Conservation (phyloP, 2,888 invertebrate species). For the Macrosiphum euphorbiae region DNA sequence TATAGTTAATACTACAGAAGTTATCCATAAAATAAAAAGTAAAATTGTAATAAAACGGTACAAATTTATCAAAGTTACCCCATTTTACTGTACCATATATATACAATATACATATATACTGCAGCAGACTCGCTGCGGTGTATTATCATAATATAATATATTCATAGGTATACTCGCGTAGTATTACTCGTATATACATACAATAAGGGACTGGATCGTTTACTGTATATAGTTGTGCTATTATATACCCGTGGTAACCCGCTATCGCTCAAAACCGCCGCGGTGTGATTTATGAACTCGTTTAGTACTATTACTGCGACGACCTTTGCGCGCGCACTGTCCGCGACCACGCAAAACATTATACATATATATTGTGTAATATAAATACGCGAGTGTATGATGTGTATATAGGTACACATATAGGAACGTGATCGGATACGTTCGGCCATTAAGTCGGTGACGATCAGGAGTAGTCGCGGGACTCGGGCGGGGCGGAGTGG, state of each 20-base stretch:
- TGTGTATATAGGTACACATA: not conserved
- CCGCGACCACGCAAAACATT: not conserved
- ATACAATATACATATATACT: too few relatives aligned
- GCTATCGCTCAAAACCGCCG: not conserved
- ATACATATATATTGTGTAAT: not conserved
- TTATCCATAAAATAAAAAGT: too few relatives aligned
- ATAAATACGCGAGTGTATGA: not conserved
- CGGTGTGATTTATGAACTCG: not conserved
- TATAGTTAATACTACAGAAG: too few relatives aligned
- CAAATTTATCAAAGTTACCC: too few relatives aligned
- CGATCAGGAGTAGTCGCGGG: not conserved
- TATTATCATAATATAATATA: not conserved
- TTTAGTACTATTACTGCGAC: not conserved
- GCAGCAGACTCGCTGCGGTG: not conserved
- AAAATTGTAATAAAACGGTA: too few relatives aligned
- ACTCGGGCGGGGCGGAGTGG: not conserved
- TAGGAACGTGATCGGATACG: slow-evolving; percentile 8
- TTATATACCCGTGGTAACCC: not conserved
- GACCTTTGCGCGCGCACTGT: not conserved
- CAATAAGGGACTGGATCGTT: not conserved
- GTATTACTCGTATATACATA: not conserved
- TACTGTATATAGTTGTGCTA: not conserved
- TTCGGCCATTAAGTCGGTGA: not conserved
- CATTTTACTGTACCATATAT: too few relatives aligned
- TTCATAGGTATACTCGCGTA: not conserved